Conservation (phyloP, 2,113 vertebrate species). For the Salvator merianae region DNA sequence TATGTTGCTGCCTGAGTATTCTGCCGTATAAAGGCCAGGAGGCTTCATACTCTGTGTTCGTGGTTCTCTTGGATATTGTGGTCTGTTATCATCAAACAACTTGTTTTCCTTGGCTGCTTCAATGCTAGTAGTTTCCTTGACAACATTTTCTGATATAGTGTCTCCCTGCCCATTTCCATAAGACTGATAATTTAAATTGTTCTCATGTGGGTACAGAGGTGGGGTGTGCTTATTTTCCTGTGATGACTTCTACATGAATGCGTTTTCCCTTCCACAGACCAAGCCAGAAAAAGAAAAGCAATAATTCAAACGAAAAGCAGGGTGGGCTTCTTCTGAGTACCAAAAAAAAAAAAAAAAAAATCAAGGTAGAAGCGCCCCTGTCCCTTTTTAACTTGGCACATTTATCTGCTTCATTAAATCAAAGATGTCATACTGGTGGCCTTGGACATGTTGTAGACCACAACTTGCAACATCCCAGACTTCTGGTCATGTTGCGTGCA, state of each 20-base stretch:
- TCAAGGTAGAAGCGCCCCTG: too few relatives aligned
- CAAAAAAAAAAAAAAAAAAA: not conserved
- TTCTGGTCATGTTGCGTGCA: not conserved
- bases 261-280: not conserved
- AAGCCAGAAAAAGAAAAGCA: conserved; percentile 18
- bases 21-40: conserved; percentile 40
- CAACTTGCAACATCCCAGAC: not conserved
- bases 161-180: conserved; percentile 39
- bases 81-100: conserved; percentile 50
- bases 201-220: conserved; percentile 36
- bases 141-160: conserved; percentile 37
- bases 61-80: conserved; percentile 46
- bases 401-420: not conserved
- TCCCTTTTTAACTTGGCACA: not conserved
- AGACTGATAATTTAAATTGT: conserved; percentile 55
- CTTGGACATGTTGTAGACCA: not conserved
- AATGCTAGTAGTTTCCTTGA: conserved; percentile 53
- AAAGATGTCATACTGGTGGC: too few relatives aligned
- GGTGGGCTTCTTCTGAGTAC: not conserved
- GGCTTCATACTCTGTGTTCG: conserved; percentile 17
- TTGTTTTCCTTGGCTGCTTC: conserved; percentile 42
- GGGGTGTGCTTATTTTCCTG: conserved; percentile 52
- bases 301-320: conserved; percentile 10
- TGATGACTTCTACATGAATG: conserved; percentile 52
- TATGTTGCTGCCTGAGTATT: conserved; percentile 22